Evolutionary conservation across 2,797 vertebrate genomes (phyloP).

Genomic region (Picus viridis): DNA sequence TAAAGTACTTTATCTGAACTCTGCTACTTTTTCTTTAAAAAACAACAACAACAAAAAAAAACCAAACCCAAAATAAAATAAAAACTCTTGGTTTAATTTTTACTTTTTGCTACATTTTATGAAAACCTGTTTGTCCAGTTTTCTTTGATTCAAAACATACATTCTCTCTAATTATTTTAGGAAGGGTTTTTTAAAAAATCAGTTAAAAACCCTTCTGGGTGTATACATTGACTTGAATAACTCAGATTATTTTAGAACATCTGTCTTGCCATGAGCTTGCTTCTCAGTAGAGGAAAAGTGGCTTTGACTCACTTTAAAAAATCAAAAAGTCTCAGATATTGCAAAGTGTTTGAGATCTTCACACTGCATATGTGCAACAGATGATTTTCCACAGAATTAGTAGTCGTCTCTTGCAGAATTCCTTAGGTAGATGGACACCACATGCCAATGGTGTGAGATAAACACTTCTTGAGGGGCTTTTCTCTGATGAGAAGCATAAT

Average conservation of each 20-base stretch:
- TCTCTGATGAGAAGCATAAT: not conserved
- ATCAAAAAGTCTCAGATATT: not conserved
- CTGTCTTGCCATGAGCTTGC: slow-evolving; percentile 24
- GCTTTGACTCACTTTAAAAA: slow-evolving; percentile 23
- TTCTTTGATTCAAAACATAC: not conserved
- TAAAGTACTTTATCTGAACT: not conserved
- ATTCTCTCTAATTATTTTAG: not conserved
- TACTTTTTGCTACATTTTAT: not conserved
- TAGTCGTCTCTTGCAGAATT: not conserved
- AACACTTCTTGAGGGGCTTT: not conserved
- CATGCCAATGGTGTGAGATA: not conserved
- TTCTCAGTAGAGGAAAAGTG: not conserved
- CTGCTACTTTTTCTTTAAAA: not conserved
- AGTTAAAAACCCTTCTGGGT: slow-evolving; percentile 27
- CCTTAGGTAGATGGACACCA: not conserved
- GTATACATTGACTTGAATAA: not conserved
- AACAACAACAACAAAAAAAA: too few relatives aligned
- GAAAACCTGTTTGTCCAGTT: slow-evolving; percentile 45
- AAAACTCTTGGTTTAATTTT: not conserved
- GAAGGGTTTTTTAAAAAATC: not conserved
- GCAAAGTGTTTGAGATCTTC: not conserved
- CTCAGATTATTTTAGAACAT: slow-evolving; percentile 39
- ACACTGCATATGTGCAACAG: not conserved
- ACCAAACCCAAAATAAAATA: too few relatives aligned
- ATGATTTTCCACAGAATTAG: not conserved